phyloP scores from a whole-genome alignment of 1,140 invertebrate genomes.

The Pseudoatta argentina region DNA sequence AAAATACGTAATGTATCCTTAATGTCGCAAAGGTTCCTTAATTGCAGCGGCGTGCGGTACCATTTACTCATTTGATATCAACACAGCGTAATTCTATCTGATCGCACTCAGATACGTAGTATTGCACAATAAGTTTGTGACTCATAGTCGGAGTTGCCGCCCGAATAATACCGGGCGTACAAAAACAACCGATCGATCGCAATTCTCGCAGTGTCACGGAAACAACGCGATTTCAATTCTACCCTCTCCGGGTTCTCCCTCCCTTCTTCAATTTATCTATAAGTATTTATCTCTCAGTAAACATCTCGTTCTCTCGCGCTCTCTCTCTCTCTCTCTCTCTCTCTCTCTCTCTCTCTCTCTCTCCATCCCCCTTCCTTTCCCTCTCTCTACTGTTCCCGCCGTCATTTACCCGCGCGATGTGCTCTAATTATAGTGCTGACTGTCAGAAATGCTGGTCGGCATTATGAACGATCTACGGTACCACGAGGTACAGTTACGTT shows the following conservation, averaged over 20 bases:
- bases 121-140: conserved; percentile 43
- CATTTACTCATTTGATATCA: conserved; percentile 9
- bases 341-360: not conserved
- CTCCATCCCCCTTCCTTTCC: not conserved
- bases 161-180: conserved; percentile 37
- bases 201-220: conserved; percentile 13
- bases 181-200: conserved; percentile 58
- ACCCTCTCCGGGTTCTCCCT: not conserved
- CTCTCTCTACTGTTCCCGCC: not conserved
- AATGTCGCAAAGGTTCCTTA: not conserved
- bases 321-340: not conserved
- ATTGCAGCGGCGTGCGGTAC: not conserved
- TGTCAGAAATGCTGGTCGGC: conserved; percentile 75
- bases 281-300: not conserved
- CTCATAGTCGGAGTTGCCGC: conserved; percentile 30
- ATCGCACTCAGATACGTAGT: conserved; percentile 16
- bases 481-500: conserved; percentile 71
- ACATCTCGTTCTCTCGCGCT: not conserved
- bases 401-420: conserved; percentile 66
- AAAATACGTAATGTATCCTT: too few species aligned
- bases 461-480: conserved; percentile 74
- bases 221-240: conserved; percentile 39
- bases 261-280: not conserved
- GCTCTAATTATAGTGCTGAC: conserved; percentile 75
- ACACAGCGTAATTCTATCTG: conserved; percentile 9